Conservation (phyloP, 2,113 vertebrate species). For the Lipophrys pholis region DNA sequence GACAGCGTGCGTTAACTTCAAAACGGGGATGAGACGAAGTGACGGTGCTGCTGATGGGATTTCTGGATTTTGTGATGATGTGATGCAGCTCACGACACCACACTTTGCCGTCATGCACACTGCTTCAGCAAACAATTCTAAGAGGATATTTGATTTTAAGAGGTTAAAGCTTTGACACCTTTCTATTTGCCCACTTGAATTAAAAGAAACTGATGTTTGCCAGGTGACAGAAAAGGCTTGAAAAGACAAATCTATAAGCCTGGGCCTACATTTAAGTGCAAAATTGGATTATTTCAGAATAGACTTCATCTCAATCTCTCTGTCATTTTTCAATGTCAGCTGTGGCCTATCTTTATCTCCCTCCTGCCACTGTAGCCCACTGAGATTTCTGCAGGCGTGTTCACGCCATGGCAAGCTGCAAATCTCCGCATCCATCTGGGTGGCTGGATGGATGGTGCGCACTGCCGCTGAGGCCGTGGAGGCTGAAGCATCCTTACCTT, state of each 20-base stretch:
- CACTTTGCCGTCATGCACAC: background rate
- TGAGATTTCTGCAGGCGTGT: conserved; percentile 1
- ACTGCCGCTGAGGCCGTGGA: conserved; percentile 9
- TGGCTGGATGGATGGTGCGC: conserved; percentile 18
- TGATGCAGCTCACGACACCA: conserved; percentile 45
- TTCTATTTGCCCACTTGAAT: background rate
- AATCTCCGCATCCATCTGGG: background rate
- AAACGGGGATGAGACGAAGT: conserved; percentile 34
- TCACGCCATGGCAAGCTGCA: background rate
- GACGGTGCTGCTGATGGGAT: conserved; percentile 51
- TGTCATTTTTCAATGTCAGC: conserved; percentile 82
- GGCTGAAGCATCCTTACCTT: conserved; percentile 81
- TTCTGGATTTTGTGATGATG: conserved; percentile 38
- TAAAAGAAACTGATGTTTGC: background rate
- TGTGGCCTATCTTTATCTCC: conserved; percentile 47
- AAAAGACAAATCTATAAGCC: background rate
- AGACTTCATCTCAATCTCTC: conserved; percentile 29
- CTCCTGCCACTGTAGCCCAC: conserved; percentile 14
- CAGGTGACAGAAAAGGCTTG: background rate
- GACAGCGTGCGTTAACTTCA: conserved; percentile 56
- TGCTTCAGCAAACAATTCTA: conserved; percentile 4
- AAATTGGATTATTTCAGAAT: conserved; percentile 21
- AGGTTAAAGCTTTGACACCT: background rate
- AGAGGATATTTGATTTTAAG: background rate
- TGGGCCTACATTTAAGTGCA: background rate